Base-by-base conservation (phyloP, 2,113 vertebrate species). In the Xenopus borealis region DNA sequence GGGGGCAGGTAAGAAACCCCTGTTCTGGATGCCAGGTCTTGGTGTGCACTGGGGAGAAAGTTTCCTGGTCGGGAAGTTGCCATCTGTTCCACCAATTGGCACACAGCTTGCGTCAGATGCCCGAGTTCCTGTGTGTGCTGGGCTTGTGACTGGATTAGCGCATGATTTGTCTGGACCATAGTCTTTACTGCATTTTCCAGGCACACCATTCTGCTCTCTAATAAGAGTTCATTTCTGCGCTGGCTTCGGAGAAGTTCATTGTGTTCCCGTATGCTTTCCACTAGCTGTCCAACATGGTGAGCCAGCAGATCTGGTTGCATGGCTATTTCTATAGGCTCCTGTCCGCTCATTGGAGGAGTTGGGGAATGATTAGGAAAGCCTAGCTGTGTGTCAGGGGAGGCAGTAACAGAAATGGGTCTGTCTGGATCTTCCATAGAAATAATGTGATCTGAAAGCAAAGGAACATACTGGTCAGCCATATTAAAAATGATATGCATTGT, bases 41-140 rank as follows among this genome's bases (percentile, higher is more conserved):
- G 58, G 14, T 61, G 58, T 61, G 20, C 4, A 18, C 10, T 61
- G 58, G 58, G 10, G 18, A 27, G 10, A 13, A 61, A 20, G 7
- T 19, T 61, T 61, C 18, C 58, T 61, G 58, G 58, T 27, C 19
- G 18, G 19, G 58, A 61, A 27, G 58, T 10, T 23, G 20, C 58
- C 58, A 61, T 23, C 58, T 61, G 58, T 11, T 61, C 58, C 19
- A 61, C 58, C 58, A 61, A 13, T 14, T 61, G 58, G 18, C 58
- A 61, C 18, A 27, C 20, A 12, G 58, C 58, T 18, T 61, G 58
- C 1, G 58, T 27, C 18, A 61, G 20, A 23, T 61, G 18, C 12
- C 58, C 58, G 3, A 61, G 18, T 14, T 61, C 58, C 19, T 61
- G 58, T 12, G 58, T 61, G 58, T 61, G 58, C 20, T 14, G 18